These are phyloP conservation scores for Amblyopsis hoosieri DNA, from an alignment of 2,797 vertebrate genomes.

Conservation along the genomic window DNA sequence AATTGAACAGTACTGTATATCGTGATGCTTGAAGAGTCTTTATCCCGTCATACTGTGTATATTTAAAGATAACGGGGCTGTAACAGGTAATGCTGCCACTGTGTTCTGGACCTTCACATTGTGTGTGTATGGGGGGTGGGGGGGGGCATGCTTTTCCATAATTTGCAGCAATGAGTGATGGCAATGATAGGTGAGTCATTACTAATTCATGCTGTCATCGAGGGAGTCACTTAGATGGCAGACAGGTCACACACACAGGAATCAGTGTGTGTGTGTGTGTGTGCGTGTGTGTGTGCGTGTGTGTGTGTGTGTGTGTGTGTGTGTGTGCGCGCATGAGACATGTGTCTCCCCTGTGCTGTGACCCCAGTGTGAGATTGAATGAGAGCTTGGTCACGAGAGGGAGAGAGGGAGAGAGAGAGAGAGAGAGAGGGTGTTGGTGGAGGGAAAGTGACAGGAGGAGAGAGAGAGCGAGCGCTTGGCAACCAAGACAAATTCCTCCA, in stretches of 20 bases:
- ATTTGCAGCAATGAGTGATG: conserved; percentile 37
- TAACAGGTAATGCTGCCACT: conserved; percentile 42
- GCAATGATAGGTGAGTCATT: conserved; percentile 58
- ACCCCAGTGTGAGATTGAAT: conserved; percentile 48
- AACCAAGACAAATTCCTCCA: conserved; percentile 72
- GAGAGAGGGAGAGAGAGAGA: conserved; percentile 33
- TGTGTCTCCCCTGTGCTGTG: conserved; percentile 23
- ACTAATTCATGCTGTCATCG: conserved; percentile 64
- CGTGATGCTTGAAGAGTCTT: too few species aligned
- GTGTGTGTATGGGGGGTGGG: conserved; percentile 38
- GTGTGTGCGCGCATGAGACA: conserved; percentile 21
- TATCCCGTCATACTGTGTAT: too few species aligned
- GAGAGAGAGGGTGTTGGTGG: conserved; percentile 25
- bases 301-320: conserved; percentile 15
- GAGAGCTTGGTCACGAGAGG: conserved; percentile 6
- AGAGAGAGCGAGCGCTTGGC: conserved; percentile 40
- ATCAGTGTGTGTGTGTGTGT: conserved; percentile 5
- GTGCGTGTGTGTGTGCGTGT: conserved; percentile 8
- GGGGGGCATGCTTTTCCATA: conserved; percentile 45
- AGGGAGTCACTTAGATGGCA: conserved; percentile 54
- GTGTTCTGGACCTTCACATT: conserved; percentile 23
- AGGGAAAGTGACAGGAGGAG: conserved; percentile 11
- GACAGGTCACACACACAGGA: conserved; percentile 26
- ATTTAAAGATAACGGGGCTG: not conserved
- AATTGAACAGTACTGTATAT: too few species aligned